phyloP scores from a whole-genome alignment of 2,113 vertebrate species.

The Leptodactylus fuscus region DNA sequence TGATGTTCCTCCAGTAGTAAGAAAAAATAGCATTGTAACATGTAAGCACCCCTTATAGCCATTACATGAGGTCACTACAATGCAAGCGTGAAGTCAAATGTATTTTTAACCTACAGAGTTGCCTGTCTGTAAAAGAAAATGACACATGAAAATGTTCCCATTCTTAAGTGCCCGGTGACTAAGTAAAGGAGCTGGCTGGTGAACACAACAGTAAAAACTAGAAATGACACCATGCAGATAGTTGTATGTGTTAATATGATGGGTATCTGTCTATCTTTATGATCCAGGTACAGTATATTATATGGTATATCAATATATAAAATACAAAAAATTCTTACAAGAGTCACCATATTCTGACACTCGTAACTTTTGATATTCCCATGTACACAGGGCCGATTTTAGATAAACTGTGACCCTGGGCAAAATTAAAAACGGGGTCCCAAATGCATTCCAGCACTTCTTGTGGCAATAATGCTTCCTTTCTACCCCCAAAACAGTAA shows the following conservation, averaged over 20 bases:
- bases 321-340: too few species aligned
- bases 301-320: too few species aligned
- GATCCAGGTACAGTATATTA: too few species aligned
- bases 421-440: too few species aligned
- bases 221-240: not conserved
- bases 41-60: not conserved
- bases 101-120: conserved; percentile 53
- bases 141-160: not conserved
- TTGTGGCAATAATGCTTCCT: too few species aligned
- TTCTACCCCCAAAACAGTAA: too few species aligned
- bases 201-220: not conserved
- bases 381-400: too few species aligned
- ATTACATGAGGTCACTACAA: conserved; percentile 16
- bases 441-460: too few species aligned
- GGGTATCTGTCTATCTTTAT: not conserved
- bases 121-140: conserved; percentile 38
- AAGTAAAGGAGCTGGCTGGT: not conserved
- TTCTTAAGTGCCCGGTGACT: not conserved
- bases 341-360: too few species aligned
- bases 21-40: not conserved
- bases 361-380: too few species aligned
- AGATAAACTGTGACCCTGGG: too few species aligned
- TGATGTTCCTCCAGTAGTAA: not conserved
- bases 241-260: not conserved
- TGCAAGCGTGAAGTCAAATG: conserved; percentile 10